These are phyloP conservation scores for Diplodus puntazzo DNA, from an alignment of 2,797 vertebrate species.

Conservation along the genomic window DNA sequence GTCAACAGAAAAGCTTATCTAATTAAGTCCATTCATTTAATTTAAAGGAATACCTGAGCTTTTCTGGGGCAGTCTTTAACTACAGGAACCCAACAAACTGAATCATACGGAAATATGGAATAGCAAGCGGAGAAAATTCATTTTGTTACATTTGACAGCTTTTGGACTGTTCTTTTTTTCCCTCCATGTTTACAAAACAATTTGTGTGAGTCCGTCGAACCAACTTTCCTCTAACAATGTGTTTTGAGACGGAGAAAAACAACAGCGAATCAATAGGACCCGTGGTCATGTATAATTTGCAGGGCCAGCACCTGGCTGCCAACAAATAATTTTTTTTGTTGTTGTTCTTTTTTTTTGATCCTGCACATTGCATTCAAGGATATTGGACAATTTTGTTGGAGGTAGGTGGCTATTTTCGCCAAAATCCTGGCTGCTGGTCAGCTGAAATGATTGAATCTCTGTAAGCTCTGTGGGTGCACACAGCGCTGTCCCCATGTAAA, in stretches of 20 bases:
- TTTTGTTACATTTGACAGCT: constrained; percentile 66
- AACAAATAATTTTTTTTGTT: constrained; percentile 67
- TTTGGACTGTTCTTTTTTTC: constrained; percentile 56
- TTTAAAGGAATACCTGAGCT: constrained; percentile 30
- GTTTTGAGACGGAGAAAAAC: constrained; percentile 83
- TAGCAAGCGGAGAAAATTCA: constrained; percentile 53
- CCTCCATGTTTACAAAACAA: constrained; percentile 77
- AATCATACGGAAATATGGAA: constrained; percentile 56
- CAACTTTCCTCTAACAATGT: constrained; percentile 81
- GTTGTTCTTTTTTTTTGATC: constrained; percentile 56
- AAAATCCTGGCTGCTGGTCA: constrained; percentile 75
- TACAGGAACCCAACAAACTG: constrained; percentile 31
- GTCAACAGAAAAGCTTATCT: constrained; percentile 39
- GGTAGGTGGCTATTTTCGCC: constrained; percentile 74
- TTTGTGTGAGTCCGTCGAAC: constrained; percentile 72
- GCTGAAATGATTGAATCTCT: constrained; percentile 77
- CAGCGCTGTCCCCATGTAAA: constrained; percentile 76
- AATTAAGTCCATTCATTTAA: constrained; percentile 56
- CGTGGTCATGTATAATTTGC: constrained; percentile 84
- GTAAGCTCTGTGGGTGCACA: constrained; percentile 73
- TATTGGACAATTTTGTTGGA: constrained; percentile 77
- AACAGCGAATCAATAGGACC: constrained; percentile 83
- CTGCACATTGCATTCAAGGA: constrained; percentile 74
- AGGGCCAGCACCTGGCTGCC: constrained; percentile 79
- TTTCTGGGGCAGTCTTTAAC: constrained; percentile 27